Evolutionary conservation across 2,113 vertebrate genomes (phyloP).

Genomic region (Oreotrochilus melanogaster): DNA sequence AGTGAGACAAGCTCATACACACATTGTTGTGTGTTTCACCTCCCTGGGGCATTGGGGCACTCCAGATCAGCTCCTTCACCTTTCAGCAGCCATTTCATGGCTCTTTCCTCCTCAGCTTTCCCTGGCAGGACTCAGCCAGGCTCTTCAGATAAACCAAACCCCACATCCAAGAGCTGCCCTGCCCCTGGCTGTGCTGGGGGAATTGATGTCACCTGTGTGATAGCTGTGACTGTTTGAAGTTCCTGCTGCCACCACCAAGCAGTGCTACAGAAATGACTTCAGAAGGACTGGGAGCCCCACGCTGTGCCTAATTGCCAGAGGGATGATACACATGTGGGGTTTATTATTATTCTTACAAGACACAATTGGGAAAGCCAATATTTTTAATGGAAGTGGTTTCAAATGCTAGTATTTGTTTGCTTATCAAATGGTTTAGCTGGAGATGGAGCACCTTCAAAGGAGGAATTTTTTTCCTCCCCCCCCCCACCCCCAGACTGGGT

Average conservation of each 20-base stretch:
- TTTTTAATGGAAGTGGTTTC: constrained; percentile 12
- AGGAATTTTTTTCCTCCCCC: neutral
- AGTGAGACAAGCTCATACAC: fast-evolving
- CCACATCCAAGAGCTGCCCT: neutral
- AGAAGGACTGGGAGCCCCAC: neutral
- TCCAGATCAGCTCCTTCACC: neutral
- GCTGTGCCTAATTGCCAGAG: neutral
- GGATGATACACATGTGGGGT: constrained; percentile 5
- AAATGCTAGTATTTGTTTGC: constrained; percentile 15
- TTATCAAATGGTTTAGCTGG: neutral
- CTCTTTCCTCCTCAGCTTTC: neutral
- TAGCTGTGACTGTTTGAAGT: neutral
- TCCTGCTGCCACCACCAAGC: neutral
- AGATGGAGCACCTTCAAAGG: constrained; percentile 29
- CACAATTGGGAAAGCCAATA: constrained; percentile 9
- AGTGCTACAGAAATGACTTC: neutral
- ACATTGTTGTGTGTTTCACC: fast-evolving
- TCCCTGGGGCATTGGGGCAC: neutral
- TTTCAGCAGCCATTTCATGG: neutral
- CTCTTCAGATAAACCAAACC: neutral
- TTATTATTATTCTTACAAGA: neutral
- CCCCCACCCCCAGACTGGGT: neutral
- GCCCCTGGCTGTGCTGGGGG: neutral
- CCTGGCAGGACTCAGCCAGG: neutral
- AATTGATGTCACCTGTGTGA: fast-evolving